These are phyloP conservation scores for Ammodytes marinus DNA, from an alignment of 2,113 vertebrate genomes.

Conservation along the genomic window DNA sequence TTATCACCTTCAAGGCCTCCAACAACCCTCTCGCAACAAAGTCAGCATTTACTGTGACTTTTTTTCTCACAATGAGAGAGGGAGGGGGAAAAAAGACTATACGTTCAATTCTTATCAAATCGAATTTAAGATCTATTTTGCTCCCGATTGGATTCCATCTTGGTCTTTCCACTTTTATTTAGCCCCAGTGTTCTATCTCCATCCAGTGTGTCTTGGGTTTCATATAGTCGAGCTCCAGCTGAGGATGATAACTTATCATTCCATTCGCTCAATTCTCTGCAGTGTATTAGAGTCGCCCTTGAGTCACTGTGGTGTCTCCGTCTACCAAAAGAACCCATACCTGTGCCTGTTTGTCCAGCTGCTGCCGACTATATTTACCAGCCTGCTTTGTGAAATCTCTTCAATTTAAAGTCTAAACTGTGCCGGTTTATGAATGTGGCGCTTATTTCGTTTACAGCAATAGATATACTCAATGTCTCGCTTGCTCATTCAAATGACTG, in stretches of 20 bases:
- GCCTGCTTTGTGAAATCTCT: constrained; percentile 6
- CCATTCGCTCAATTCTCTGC: constrained; percentile 50
- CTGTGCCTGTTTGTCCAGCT: constrained; percentile 36
- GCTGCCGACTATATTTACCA: constrained; percentile 19
- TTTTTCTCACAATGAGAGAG: constrained; percentile 17
- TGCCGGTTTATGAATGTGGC: constrained; percentile 12
- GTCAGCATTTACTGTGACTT: constrained; percentile 40
- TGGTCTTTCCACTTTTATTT: constrained; percentile 32
- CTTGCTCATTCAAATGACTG: constrained; percentile 25
- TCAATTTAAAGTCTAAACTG: constrained; percentile 13
- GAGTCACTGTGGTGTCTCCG: constrained; percentile 51
- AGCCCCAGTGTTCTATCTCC: constrained; percentile 55
- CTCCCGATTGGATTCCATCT: constrained; percentile 38
- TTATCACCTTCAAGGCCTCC: constrained; percentile 67
- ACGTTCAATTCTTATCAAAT: constrained; percentile 34
- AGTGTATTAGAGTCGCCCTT: constrained; percentile 64
- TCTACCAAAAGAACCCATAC: constrained; percentile 35
- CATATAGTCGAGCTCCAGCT: constrained; percentile 48
- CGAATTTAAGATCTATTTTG: constrained; percentile 35
- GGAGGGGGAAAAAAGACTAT: neutral
- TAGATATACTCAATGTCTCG: constrained; percentile 15
- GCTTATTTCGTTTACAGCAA: constrained; percentile 25
- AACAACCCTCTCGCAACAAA: constrained; percentile 28
- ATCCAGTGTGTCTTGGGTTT: constrained; percentile 57
- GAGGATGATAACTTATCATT: constrained; percentile 64